Conservation (phyloP, 2,888 invertebrate species). For the Rhamnusium bicolor region DNA sequence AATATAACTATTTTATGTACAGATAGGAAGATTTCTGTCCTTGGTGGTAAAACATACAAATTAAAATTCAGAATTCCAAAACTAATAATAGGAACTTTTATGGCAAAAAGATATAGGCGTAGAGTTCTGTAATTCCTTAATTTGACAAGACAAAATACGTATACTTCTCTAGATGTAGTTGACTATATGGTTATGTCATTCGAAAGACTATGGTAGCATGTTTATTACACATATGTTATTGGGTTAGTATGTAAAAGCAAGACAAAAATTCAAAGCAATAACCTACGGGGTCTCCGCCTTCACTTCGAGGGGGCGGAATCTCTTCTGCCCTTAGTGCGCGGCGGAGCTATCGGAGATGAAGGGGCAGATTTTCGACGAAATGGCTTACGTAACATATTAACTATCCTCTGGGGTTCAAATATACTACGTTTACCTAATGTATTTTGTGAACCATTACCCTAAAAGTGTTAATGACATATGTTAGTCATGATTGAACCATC, state of each 20-base stretch:
- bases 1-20: no score
- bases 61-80: no score
- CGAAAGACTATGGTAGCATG: no score
- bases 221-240: no score
- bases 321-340: conserved; percentile 70
- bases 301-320: conserved; percentile 69
- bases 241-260: background rate
- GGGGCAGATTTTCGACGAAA: conserved; percentile 81
- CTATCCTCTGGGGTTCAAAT: conserved; percentile 76
- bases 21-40: no score
- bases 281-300: conserved; percentile 69
- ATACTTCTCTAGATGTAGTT: no score
- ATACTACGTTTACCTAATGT: conserved; percentile 73
- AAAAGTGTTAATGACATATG: conserved; percentile 53
- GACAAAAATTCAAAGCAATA: conserved; percentile 17
- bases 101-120: no score
- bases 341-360: conserved; percentile 77
- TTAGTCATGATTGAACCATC: conserved; percentile 27
- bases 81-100: no score
- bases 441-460: conserved; percentile 73
- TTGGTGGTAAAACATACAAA: no score
- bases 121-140: no score
- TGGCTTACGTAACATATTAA: conserved; percentile 78
- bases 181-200: no score
- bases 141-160: no score